Evolutionary conservation across 2,888 invertebrate genomes (phyloP), one percentile per base, ranked within the genome.

Genomic region (Tetragnatha montana): DNA sequence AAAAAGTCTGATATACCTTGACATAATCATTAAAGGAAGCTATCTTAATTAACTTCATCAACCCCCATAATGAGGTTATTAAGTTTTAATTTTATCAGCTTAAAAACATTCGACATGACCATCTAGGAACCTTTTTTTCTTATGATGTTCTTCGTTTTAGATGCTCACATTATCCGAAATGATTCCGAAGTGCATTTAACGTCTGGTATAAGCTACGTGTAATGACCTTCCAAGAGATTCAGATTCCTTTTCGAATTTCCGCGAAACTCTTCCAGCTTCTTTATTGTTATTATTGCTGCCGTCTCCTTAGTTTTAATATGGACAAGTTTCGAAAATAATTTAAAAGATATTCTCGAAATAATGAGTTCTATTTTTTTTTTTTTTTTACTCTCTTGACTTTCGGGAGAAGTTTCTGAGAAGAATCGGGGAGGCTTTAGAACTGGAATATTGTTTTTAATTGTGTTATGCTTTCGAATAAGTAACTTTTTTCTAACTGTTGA

Each of bases 301-400:
- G n/a, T 50, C 19, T n/a, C 22, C 10, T 78, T 60, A 7, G 51
- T 78, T 14, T 12, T 22, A 78, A 22, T 47, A 78, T 60, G 78
- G 14, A 78, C 17, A 47, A 21, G 50, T 50, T 50, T 81, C 21
- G 47, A 81, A 81, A 81, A 81, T 81, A 70, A 71, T 50, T 73
- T 69, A 50, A 50, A 81, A 81, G 81, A 51, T 47, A 60, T 60
- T 81, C 70, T 22, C 17, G 71, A 73, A 51, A 71, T 50, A 81
- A 81, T 71, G 17, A 49, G 50, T 7, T 49, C n/a, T 19, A 6
- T 70, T 19, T 35, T 22, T 51, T 19, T 73, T 21, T 82, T n/a
- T n/a, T 50, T 71, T 81, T n/a, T 21, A 60, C 22, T 60, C 21
- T 19, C 49, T 81, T 14, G 17, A 60, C 0, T 60, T 60, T 60